Evolutionary conservation across 1,140 invertebrate species (phyloP), one percentile per base, ranked within the genome.

Genomic region (Theocolax elegans): DNA sequence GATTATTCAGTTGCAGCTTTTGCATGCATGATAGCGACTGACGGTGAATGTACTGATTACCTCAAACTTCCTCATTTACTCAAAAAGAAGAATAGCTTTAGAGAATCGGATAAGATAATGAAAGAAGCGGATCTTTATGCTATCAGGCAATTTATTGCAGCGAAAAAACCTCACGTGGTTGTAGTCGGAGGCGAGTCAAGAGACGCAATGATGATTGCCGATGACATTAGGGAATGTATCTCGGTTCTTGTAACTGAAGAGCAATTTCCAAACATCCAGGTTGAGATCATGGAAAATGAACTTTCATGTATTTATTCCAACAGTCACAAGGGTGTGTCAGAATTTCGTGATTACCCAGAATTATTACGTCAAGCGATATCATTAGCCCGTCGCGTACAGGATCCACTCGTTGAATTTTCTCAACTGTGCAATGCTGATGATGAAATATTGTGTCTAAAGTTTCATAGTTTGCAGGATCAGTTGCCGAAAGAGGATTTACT

Each of bases 381-480:
- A 1, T 82, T 99, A 51, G 97, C 94, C 0, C 88, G 98, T 59
- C 89, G 95, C 54, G 87, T 99, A 72, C 96, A 98, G 83, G 98
- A 99, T 88, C 97, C 98, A 0, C 83, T 99, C 0, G 90, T 98
- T 21, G 98, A 99, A 81, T 98, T 96, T 83, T 95, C 95, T 1
- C 97, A 99, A 81, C 86, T 99, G 0, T 99, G 96, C 83, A 97
- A 96, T 17, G 87, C 91, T 0, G 97, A 99, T 79, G 96, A 99
- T 67, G 98, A 99, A 87, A 95, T 99, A 73, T 82, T 99, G 0
- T 98, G 96, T 80, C 88, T 99, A 1, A 91, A 95, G 71, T 98
- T 95, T 80, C 96, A 86, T 46, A 67, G 60, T 12, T 63, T 87
- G n/a, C 85, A 97, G 88, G 94, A 96, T 77, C 91, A 95, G 77